A percentile compares a stretch with the other conserved stretches of the same genome.
Evolutionary conservation across 1,140 invertebrate species (phyloP).

Genomic region (Euwallacea similis): DNA sequence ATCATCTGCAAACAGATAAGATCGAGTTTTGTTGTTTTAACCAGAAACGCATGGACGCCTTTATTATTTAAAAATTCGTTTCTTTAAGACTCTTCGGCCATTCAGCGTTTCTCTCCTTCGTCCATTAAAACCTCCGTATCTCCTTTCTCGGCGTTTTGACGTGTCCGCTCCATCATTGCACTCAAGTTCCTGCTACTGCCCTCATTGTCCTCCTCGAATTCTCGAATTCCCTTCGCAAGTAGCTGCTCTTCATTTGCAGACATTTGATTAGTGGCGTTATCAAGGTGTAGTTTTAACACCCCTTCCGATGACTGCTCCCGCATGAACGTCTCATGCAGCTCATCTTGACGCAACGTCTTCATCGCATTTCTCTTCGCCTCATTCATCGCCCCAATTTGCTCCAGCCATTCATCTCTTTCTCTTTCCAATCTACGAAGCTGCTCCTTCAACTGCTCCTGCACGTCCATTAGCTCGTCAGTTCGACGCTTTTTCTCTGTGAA

Average conservation of each 20-base stretch:
- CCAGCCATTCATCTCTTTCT: background rate
- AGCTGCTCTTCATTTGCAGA: constrained; percentile 23
- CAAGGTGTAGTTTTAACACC: background rate
- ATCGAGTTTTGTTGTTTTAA: background rate
- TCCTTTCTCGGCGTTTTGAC: constrained; percentile 1
- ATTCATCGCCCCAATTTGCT: background rate
- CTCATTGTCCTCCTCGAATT: constrained; percentile 25
- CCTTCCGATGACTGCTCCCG: constrained; percentile 8
- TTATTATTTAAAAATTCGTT: constrained; percentile 2
- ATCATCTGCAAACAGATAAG: background rate
- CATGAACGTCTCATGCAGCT: constrained; percentile 1
- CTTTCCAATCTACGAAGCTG: background rate
- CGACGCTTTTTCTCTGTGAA: background rate
- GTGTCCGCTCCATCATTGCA: background rate
- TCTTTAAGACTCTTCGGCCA: background rate
- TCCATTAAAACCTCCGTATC: background rate
- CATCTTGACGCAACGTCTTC: background rate
- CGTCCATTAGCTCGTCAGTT: constrained; percentile 6
- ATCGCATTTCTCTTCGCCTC: background rate
- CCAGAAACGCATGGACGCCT: background rate
- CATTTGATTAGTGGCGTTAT: constrained; percentile 28
- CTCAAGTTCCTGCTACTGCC: constrained; percentile 11
- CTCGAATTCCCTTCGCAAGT: constrained; percentile 17
- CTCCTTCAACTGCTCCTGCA: constrained; percentile 4
- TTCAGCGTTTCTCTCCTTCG: background rate